These are phyloP conservation scores for Pica pica DNA, from an alignment of 2,113 vertebrate species.

Conservation along the genomic window DNA sequence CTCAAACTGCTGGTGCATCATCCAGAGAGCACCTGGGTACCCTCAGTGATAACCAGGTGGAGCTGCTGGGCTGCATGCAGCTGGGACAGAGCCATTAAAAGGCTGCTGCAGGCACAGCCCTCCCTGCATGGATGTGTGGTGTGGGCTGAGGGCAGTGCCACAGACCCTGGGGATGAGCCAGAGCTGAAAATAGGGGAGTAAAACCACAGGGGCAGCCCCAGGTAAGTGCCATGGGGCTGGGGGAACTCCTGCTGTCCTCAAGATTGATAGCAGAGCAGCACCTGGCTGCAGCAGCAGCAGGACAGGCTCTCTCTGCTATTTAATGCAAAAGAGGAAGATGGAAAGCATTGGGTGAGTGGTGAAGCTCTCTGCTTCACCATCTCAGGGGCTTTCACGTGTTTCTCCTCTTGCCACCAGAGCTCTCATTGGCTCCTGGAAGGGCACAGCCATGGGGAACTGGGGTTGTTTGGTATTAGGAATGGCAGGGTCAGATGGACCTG, in stretches of 20 bases:
- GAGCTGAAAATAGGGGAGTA: fast-evolving
- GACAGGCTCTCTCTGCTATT: not conserved
- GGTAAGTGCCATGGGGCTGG: not conserved
- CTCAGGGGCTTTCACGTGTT: not conserved
- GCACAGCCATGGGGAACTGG: not conserved
- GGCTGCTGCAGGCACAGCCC: not conserved
- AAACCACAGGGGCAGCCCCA: fast-evolving
- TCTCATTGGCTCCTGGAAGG: not conserved
- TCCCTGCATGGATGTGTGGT: fast-evolving
- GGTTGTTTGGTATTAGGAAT: not conserved
- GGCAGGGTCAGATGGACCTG: slow-evolving; percentile 2
- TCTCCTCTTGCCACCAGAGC: not conserved
- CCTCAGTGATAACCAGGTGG: fast-evolving
- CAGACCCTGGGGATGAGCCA: fast-evolving
- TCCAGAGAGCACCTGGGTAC: not conserved
- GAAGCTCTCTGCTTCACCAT: not conserved
- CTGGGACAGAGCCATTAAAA: not conserved
- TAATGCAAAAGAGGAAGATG: not conserved
- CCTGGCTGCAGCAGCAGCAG: not conserved
- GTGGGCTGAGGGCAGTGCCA: fast-evolving
- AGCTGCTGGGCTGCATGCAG: not conserved
- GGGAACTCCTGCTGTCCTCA: fast-evolving
- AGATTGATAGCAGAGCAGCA: not conserved
- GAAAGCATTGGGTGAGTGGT: fast-evolving
- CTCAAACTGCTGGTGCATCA: fast-evolving